Percentiles rank a stretch among this genome's conserved stretches.
These are phyloP conservation scores for Lepus europaeus DNA, from an alignment of 2,113 vertebrate species.

Conservation along the genomic window DNA sequence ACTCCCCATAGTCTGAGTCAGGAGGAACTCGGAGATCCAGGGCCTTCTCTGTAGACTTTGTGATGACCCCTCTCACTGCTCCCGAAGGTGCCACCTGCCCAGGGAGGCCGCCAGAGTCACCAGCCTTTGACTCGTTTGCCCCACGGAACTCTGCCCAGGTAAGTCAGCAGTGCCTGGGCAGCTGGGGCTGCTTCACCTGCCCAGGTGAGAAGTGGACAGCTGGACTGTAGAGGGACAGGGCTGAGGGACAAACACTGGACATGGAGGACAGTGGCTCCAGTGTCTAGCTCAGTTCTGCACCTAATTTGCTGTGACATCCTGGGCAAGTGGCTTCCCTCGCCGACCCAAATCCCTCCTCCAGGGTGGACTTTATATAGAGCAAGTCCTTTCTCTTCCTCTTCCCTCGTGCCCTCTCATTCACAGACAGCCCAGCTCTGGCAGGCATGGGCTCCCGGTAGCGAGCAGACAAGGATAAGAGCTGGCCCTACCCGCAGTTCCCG, in stretches of 20 bases:
- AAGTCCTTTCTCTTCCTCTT: background rate
- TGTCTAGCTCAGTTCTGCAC: background rate
- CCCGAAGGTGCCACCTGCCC: background rate
- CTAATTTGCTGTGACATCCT: background rate
- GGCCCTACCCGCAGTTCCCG: background rate
- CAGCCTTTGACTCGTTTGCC: background rate
- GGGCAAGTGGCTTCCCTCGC: background rate
- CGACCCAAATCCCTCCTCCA: background rate
- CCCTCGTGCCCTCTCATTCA: background rate
- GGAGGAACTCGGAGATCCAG: no score
- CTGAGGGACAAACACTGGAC: background rate
- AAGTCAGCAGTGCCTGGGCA: background rate
- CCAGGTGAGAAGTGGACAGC: background rate
- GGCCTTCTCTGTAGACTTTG: no score
- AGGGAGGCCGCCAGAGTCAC: background rate
- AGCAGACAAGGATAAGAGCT: background rate
- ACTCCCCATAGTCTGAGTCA: no score
- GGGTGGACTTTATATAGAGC: background rate
- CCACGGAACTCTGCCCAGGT: background rate
- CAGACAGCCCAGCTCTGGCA: background rate
- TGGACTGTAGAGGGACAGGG: background rate
- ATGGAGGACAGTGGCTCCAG: background rate
- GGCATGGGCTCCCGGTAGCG: background rate
- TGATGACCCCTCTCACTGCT: background rate
- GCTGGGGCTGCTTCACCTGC: background rate